Conservation (phyloP, 2,888 invertebrate species). For the Parthenolecanium corni region DNA sequence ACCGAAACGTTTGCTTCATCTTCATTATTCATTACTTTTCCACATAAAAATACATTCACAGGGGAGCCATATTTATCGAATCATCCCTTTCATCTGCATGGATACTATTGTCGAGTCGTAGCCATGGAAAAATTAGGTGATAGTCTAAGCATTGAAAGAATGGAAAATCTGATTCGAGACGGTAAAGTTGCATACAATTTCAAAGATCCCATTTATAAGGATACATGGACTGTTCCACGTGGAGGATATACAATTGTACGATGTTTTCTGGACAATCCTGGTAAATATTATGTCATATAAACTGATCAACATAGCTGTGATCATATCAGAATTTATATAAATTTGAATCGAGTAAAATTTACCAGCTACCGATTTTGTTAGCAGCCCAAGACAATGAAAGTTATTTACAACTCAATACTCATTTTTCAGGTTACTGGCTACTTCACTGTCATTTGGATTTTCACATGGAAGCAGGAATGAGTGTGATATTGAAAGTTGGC, state of each 20-base stretch:
- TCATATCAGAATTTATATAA: no score
- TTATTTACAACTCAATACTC: no score
- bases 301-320: no score
- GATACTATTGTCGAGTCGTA: slow-evolving; percentile 71
- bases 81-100: slow-evolving; percentile 80
- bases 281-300: no score
- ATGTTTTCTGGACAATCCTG: slow-evolving; percentile 75
- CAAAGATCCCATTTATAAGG: slow-evolving; percentile 64
- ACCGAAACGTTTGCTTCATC: no score
- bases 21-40: no score
- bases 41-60: no score
- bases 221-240: slow-evolving; percentile 83
- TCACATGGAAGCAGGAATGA: slow-evolving; percentile 84
- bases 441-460: slow-evolving; percentile 89
- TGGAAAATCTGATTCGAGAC: slow-evolving; percentile 53
- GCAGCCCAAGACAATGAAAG: no score
- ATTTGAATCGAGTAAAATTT: no score
- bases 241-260: slow-evolving; percentile 78
- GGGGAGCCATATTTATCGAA: no score
- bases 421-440: slow-evolving; percentile 62
- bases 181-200: slow-evolving; percentile 62
- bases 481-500: slow-evolving; percentile 71
- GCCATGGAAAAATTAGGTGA: slow-evolving; percentile 60
- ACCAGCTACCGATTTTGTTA: no score
- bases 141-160: slow-evolving; percentile 57